Percentiles rank a stretch among this genome's conserved stretches.
phyloP scores from a whole-genome alignment of 2,113 vertebrate species.

The Todiramphus chloris region DNA sequence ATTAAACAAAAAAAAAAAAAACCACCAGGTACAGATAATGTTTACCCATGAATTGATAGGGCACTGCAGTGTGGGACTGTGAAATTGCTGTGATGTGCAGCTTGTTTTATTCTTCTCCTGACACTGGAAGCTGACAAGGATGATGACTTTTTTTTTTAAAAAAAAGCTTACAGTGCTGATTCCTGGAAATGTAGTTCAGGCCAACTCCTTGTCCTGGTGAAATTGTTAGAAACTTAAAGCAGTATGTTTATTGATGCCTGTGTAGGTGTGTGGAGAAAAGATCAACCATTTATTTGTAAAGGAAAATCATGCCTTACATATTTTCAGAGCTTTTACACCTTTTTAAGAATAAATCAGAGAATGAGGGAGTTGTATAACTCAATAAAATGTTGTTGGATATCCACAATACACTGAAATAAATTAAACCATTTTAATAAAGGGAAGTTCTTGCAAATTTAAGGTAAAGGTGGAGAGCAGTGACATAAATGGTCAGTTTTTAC shows the following conservation, averaged over 20 bases:
- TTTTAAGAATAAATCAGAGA: background rate
- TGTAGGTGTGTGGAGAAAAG: background rate
- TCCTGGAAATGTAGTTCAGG: background rate
- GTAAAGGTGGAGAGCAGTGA: background rate
- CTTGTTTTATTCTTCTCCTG: background rate
- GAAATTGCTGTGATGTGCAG: background rate
- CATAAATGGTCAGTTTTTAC: background rate
- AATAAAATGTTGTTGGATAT: background rate
- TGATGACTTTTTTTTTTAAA: background rate
- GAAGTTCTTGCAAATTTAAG: background rate
- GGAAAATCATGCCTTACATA: background rate
- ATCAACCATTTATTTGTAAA: background rate
- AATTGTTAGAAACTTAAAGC: background rate
- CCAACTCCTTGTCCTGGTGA: background rate
- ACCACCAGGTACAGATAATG: background rate
- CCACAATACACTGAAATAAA: background rate
- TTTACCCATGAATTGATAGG: background rate
- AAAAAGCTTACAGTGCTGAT: background rate
- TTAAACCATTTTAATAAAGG: background rate
- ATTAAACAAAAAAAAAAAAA: background rate
- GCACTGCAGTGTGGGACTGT: background rate
- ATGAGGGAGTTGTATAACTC: background rate
- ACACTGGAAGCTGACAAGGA: background rate
- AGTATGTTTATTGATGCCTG: background rate
- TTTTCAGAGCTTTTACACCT: background rate